Base-by-base conservation (phyloP, 2,888 invertebrate genomes). In the Xiphydria camelus region DNA sequence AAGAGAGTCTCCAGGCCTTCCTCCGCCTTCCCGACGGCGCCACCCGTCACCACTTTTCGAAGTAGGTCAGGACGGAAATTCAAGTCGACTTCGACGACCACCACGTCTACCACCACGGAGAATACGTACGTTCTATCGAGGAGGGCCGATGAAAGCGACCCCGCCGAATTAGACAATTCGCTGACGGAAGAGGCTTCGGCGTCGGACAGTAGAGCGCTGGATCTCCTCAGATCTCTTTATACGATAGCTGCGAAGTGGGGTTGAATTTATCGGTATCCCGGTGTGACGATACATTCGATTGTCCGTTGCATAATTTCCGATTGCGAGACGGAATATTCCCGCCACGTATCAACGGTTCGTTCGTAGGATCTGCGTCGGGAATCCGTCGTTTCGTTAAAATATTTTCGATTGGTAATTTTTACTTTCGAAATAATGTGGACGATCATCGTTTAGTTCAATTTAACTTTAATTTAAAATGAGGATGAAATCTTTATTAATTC, bases 231-330 rank as follows among this genome's bases (percentile, higher is more conserved):
- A 77, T 90, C 91, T 52, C 79, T 92, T 45, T 92, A 91, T 76
- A 85, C 88, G 51, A 85, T 92, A 70, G 91, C 91, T 44, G 88
- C 91, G 14, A 85, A 86, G 77, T 91, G 90, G 83, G 89, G 89
- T 62, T 82, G 80, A 77, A 48, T 29, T 2, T 4, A 3, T 5
- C 15, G 1, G 12, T 12, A 7, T 1, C 15, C 12, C 12, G 29
- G 29, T 25, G 25, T 43, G 19, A 20, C 7, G 7, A 9, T n/a
- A n/a, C n/a, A n/a, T n/a, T n/a, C n/a, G n/a, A 26, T 35, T 18
- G 34, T 34, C 34, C 12, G 34, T 34, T 34, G 12, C 17, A 34
- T 18, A 14, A 34, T n/a, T 34, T 14, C 15, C 19, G 34, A 29
- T 29, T 12, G 15, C n/a, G n/a, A n/a, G n/a, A n/a, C n/a, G n/a